Evolutionary conservation across 2,888 invertebrate genomes (phyloP).

Genomic region (Caenorhabditis japonica): DNA sequence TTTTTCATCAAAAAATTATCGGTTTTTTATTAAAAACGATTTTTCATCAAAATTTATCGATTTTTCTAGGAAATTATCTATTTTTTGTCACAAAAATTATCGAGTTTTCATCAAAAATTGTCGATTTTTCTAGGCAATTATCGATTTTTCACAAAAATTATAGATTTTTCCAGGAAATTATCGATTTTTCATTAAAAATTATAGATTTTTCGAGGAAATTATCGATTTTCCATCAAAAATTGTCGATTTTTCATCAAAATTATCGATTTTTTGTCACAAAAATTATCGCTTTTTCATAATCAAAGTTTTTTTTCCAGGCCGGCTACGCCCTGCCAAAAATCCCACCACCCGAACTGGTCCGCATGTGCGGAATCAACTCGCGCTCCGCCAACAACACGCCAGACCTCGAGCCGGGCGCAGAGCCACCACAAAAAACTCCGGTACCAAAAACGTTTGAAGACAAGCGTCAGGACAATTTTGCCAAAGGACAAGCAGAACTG

Average conservation of each 20-base stretch:
- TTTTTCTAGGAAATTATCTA: too few species aligned
- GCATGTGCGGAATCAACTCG: constrained; percentile 60
- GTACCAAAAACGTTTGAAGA: constrained; percentile 84
- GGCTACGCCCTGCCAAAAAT: constrained; percentile 89
- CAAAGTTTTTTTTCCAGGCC: constrained; percentile 82
- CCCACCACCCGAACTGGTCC: constrained; percentile 83
- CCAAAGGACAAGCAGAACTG: constrained; percentile 95
- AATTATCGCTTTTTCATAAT: not conserved
- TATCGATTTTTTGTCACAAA: not conserved
- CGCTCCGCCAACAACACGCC: constrained; percentile 62
- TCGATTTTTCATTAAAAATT: too few species aligned
- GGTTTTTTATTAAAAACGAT: too few species aligned
- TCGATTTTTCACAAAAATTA: not conserved
- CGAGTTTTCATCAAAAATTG: too few species aligned
- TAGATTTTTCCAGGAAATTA: too few species aligned
- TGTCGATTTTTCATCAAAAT: not conserved
- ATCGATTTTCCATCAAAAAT: too few species aligned
- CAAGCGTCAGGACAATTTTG: constrained; percentile 95
- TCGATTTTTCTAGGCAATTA: too few species aligned
- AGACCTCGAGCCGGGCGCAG: constrained; percentile 54
- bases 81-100: too few species aligned
- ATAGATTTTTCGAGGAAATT: not conserved
- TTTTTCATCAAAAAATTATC: too few species aligned
- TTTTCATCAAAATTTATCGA: too few species aligned
- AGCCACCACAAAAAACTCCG: constrained; percentile 73